Evolutionary conservation across 1,140 invertebrate genomes (phyloP).

Genomic region (Teleopsis dalmanni): DNA sequence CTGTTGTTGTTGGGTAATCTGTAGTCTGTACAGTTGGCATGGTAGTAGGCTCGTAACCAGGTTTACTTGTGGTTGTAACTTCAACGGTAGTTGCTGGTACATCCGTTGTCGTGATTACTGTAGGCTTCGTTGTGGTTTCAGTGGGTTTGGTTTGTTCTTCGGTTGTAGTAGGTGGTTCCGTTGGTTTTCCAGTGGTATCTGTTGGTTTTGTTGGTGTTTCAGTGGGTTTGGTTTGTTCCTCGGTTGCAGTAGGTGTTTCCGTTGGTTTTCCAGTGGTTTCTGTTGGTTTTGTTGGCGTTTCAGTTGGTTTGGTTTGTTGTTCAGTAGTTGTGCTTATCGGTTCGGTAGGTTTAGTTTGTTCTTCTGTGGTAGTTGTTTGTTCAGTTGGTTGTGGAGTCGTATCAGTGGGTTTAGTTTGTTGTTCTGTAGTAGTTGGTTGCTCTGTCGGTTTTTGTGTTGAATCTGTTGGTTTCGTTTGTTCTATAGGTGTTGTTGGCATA

Average conservation of each 20-base stretch:
- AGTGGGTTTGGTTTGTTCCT: slow-evolving; percentile 16
- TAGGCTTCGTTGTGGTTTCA: slow-evolving; percentile 1
- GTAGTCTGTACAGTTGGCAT: slow-evolving; percentile 15
- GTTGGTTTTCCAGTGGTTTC: slow-evolving; percentile 12
- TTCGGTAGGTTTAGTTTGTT: slow-evolving; percentile 12
- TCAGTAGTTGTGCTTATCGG: neutral
- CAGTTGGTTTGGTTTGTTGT: slow-evolving; percentile 7
- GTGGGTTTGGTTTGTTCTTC: neutral
- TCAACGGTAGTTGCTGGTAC: slow-evolving; percentile 11
- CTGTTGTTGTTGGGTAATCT: slow-evolving; percentile 16
- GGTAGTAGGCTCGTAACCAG: slow-evolving; percentile 15
- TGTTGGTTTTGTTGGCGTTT: slow-evolving; percentile 20
- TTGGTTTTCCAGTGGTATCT: slow-evolving; percentile 5
- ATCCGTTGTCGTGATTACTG: slow-evolving; percentile 5
- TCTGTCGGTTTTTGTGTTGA: neutral
- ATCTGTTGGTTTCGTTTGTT: neutral
- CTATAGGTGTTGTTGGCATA: neutral
- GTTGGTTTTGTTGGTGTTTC: slow-evolving; percentile 2
- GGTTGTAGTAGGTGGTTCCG: slow-evolving; percentile 7
- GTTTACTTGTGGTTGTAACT: slow-evolving; percentile 6
- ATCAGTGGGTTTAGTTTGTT: slow-evolving; percentile 4
- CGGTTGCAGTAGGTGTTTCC: slow-evolving; percentile 11
- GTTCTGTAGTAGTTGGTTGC: slow-evolving; percentile 7
- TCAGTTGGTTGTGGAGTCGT: neutral
- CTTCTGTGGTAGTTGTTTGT: neutral